These are phyloP conservation scores for Oikopleura albicans DNA, from an alignment of 23 tunicate genomes.

Conservation along the genomic window DNA sequence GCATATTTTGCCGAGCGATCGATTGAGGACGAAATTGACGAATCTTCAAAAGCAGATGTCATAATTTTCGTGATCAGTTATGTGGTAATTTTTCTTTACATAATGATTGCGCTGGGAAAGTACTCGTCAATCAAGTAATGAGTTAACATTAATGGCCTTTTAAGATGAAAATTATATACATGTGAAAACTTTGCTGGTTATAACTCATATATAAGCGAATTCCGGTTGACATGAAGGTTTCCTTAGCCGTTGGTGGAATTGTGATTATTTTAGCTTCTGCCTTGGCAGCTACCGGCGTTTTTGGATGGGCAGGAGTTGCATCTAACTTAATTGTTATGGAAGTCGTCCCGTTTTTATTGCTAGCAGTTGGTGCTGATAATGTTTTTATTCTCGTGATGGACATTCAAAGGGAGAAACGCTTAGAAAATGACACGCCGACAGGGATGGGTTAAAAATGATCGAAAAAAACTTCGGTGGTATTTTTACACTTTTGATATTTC, in stretches of 20 bases:
- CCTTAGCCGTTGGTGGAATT: conserved; percentile 71
- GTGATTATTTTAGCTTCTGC: conserved; percentile 57
- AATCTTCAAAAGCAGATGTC: conserved; percentile 51
- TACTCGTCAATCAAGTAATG: conserved; percentile 71
- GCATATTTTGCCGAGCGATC: conserved; percentile 37
- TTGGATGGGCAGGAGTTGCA: conserved; percentile 62
- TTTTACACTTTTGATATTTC: too few species aligned
- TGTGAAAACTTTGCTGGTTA: too few species aligned
- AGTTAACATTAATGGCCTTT: too few species aligned
- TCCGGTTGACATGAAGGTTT: conserved; percentile 50
- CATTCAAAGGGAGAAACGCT: conserved; percentile 18
- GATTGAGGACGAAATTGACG: conserved; percentile 67
- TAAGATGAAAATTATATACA: too few species aligned
- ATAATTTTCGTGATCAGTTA: conserved; percentile 60
- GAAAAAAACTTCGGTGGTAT: too few species aligned
- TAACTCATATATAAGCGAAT: too few species aligned
- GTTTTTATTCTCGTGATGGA: conserved; percentile 46
- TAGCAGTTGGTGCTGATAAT: conserved; percentile 97
- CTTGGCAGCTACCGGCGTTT: conserved; percentile 64
- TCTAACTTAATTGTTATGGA: conserved; percentile 84
- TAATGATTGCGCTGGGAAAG: conserved; percentile 73
- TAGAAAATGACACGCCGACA: conserved; percentile 51
- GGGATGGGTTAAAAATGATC: too few species aligned
- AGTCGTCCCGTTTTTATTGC: conserved; percentile 85
- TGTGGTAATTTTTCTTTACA: conserved; percentile 75